A percentile compares a stretch with the other conserved stretches of the same genome.
Evolutionary conservation across 2,113 vertebrate genomes (phyloP).

Genomic region (Marmota flaviventris): DNA sequence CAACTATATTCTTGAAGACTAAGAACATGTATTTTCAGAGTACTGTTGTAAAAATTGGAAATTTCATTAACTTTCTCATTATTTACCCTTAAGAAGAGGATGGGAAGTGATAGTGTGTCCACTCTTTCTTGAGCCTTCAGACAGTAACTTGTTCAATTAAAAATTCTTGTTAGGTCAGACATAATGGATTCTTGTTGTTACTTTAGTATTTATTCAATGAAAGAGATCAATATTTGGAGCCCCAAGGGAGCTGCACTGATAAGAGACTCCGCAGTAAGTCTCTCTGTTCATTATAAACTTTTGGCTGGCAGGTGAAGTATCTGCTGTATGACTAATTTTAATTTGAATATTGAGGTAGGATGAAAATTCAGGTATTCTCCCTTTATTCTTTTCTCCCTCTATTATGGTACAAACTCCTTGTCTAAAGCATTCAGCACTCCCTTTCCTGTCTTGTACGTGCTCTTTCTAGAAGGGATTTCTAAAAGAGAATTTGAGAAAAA

Average conservation of each 20-base stretch:
- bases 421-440: neutral
- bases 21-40: constrained; percentile 8
- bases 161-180: constrained; percentile 83
- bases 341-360: constrained; percentile 43
- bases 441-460: neutral
- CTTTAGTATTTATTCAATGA: constrained; percentile 65
- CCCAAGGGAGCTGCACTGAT: constrained; percentile 53
- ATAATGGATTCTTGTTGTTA: constrained; percentile 70
- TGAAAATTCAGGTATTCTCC: neutral
- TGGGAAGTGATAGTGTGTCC: constrained; percentile 63
- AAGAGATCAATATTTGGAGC: constrained; percentile 66
- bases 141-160: constrained; percentile 80
- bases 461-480: constrained; percentile 31
- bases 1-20: neutral
- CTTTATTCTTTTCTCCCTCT: neutral
- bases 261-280: constrained; percentile 72
- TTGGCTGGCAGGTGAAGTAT: neutral
- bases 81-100: constrained; percentile 61
- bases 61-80: constrained; percentile 38
- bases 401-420: neutral
- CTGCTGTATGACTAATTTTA: constrained; percentile 64
- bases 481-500: constrained; percentile 53
- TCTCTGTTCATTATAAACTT: constrained; percentile 77
- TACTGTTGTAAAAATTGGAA: neutral
- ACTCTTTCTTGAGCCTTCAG: neutral